Evolutionary conservation across 2,888 invertebrate genomes (phyloP).

Genomic region (Drosophila picticornis): DNA sequence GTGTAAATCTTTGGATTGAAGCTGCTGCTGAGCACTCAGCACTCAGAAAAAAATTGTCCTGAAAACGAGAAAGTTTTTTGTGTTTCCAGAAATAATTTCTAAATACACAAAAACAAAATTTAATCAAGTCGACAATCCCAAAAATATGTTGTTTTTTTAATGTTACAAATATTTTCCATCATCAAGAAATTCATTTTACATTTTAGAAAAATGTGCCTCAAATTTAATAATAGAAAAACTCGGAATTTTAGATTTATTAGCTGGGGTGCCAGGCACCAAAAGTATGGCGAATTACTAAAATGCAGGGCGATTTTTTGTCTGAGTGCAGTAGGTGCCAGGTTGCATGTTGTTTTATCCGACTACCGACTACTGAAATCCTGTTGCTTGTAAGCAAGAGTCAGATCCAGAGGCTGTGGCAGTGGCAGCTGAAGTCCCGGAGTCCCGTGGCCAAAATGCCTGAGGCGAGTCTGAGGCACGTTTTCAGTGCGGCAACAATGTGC

Average conservation of each 20-base stretch:
- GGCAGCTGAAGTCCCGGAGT: conserved; percentile 3
- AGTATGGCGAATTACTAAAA: neutral
- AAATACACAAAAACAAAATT: accelerated
- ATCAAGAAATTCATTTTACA: neutral
- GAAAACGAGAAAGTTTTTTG: neutral
- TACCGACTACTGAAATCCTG: conserved; percentile 59
- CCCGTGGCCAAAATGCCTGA: conserved; percentile 30
- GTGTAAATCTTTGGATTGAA: conserved; percentile 55
- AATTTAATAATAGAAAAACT: neutral
- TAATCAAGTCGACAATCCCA: neutral
- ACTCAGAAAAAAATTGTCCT: neutral
- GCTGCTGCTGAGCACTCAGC: conserved; percentile 5
- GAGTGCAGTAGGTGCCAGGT: conserved; percentile 70
- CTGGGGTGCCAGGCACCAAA: neutral
- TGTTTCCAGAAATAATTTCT: neutral
- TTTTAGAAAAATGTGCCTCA: accelerated
- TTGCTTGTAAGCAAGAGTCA: conserved; percentile 15
- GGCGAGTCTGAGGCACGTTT: conserved; percentile 27
- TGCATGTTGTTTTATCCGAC: conserved; percentile 63
- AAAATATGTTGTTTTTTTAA: neutral
- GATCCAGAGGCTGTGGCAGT: neutral
- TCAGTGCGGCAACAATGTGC: conserved; percentile 65
- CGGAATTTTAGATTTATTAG: neutral
- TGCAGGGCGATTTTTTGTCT: neutral
- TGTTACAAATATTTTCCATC: neutral